These are phyloP conservation scores for Oriolus oriolus DNA, from an alignment of 2,113 vertebrate genomes.

Conservation along the genomic window DNA sequence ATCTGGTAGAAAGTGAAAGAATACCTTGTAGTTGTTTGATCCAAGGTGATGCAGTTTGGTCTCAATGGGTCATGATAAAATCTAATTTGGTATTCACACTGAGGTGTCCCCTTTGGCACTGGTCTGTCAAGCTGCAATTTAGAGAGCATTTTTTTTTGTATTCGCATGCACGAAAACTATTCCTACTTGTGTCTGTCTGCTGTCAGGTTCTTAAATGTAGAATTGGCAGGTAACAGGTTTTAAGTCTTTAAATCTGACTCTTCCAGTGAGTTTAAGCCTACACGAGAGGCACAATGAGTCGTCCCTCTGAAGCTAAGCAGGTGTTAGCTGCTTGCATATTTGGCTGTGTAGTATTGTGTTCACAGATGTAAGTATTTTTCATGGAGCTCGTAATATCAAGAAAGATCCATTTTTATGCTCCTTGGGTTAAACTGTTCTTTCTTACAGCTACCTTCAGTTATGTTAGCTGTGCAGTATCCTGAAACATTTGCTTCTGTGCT, in stretches of 20 bases:
- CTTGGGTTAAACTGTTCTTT: background rate
- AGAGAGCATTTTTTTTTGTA: background rate
- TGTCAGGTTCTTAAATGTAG: background rate
- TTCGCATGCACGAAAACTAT: background rate
- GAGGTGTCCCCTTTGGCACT: background rate
- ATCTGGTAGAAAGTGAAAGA: background rate
- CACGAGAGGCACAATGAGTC: background rate
- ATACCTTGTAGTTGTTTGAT: background rate
- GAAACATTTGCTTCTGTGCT: background rate
- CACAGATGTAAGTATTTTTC: background rate
- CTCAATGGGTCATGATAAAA: background rate
- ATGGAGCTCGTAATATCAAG: background rate
- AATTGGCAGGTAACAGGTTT: background rate
- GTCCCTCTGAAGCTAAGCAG: background rate
- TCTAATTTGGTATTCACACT: rapidly evolving
- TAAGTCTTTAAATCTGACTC: background rate
- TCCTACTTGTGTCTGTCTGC: background rate
- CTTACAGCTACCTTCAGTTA: background rate
- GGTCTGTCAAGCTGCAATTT: background rate
- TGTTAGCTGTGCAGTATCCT: background rate
- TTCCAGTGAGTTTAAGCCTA: background rate
- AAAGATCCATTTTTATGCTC: background rate
- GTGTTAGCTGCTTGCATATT: background rate
- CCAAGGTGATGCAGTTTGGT: background rate
- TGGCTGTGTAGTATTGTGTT: background rate